These are phyloP conservation scores for Plecturocebus donacophilus DNA, from an alignment of 2,113 vertebrate genomes.

Conservation along the genomic window DNA sequence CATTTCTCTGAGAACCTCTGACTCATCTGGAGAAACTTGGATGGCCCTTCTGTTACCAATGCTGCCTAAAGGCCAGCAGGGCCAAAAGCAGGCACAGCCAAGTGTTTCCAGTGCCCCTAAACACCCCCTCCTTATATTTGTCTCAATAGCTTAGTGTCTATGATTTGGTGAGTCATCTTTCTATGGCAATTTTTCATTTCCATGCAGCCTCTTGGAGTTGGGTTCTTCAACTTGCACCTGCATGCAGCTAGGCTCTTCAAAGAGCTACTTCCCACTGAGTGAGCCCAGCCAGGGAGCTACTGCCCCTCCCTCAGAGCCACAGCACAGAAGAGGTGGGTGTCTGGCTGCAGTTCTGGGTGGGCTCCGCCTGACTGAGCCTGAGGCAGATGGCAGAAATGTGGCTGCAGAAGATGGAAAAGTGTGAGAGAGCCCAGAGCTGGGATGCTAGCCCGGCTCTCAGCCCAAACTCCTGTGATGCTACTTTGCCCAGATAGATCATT, in stretches of 20 bases:
- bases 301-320: not conserved
- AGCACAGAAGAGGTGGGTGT: not conserved
- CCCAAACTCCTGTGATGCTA: not conserved
- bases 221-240: not conserved
- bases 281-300: not conserved
- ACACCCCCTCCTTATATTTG: not conserved
- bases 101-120: not conserved
- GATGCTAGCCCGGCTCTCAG: not conserved
- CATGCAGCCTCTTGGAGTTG: not conserved
- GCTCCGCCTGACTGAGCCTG: not conserved
- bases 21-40: not conserved
- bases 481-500: not conserved
- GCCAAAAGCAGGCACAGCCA: not conserved
- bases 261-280: conserved; percentile 10
- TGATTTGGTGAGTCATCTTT: not conserved
- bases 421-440: not conserved
- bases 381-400: not conserved
- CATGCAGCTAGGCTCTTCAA: conserved; percentile 37
- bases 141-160: not conserved
- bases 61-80: not conserved
- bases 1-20: not conserved
- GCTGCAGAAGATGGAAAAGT: not conserved
- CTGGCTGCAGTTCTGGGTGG: not conserved
- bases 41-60: not conserved
- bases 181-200: not conserved